phyloP scores from a whole-genome alignment of 64 coral and sea anemone genomes.

The Orbicella faveolata region DNA sequence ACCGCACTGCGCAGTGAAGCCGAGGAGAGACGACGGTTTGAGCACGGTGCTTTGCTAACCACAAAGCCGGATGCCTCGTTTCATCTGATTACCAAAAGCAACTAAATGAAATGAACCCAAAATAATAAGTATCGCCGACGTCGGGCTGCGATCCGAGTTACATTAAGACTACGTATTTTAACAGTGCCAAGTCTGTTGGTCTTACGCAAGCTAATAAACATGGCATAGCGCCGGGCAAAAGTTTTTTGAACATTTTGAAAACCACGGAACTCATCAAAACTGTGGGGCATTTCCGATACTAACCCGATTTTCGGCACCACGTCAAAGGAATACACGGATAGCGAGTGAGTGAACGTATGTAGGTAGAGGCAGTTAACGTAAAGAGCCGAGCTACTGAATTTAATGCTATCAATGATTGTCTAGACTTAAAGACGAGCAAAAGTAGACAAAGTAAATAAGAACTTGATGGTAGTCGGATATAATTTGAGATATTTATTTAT shows the following conservation, averaged over 20 bases:
- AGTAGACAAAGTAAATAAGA: slow-evolving; percentile 26
- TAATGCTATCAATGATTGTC: slow-evolving; percentile 24
- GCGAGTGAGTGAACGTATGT: background rate
- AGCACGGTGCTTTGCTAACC: background rate
- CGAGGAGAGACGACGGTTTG: background rate
- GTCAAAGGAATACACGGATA: background rate
- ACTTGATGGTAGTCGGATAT: slow-evolving; percentile 37
- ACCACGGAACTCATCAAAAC: background rate
- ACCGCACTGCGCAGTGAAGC: background rate
- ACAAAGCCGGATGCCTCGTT: background rate
- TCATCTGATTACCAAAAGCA: slow-evolving; percentile 11
- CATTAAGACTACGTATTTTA: slow-evolving; percentile 18
- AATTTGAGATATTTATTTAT: slow-evolving; percentile 29
- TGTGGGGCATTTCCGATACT: background rate
- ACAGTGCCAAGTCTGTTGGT: background rate
- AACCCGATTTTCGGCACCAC: background rate
- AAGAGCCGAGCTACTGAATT: background rate
- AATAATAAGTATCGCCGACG: background rate
- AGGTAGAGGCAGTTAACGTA: background rate
- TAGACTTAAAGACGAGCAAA: slow-evolving; percentile 13
- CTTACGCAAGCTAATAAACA: background rate
- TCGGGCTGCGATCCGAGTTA: slow-evolving; percentile 1
- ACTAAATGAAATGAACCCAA: background rate
- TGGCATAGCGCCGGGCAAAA: background rate
- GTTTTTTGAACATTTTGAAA: background rate